A percentile compares a stretch with the other conserved stretches of the same genome.
phyloP scores from a whole-genome alignment of 2,797 vertebrate genomes.

The Sebastes miniatus region DNA sequence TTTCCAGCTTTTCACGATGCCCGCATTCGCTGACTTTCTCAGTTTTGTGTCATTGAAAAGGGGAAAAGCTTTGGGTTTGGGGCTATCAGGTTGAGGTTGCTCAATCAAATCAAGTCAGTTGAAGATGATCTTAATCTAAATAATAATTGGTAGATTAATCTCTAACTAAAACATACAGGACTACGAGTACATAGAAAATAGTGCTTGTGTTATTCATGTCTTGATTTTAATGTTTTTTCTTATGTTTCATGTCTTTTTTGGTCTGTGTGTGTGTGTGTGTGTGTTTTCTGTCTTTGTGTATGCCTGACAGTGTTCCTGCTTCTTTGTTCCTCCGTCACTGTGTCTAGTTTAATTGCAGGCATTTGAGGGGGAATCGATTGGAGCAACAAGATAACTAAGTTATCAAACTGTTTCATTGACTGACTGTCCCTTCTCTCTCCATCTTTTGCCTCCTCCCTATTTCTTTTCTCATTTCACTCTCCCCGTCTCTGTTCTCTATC shows the following conservation, averaged over 20 bases:
- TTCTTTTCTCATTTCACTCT: constrained; percentile 30
- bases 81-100: too few relatives aligned
- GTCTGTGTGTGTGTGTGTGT: constrained; percentile 9
- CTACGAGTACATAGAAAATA: not conserved
- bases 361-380: constrained; percentile 69
- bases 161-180: not conserved
- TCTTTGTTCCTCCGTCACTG: constrained; percentile 56
- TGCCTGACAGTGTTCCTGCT: constrained; percentile 17
- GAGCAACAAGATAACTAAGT: constrained; percentile 74
- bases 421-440: constrained; percentile 61
- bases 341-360: constrained; percentile 66
- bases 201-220: not conserved
- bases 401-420: constrained; percentile 77
- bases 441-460: constrained; percentile 44
- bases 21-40: not conserved
- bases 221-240: not conserved
- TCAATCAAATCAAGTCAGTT: not conserved
- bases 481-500: not conserved
- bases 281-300: constrained; percentile 17
- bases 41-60: not conserved
- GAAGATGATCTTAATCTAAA: too few relatives aligned
- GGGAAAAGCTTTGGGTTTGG: not conserved
- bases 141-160: not conserved
- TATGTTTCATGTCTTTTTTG: not conserved
- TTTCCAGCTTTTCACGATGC: not conserved